Percentiles rank a stretch among this genome's conserved stretches.
phyloP scores from a whole-genome alignment of 2,113 vertebrate genomes.

The Saiga tatarica region DNA sequence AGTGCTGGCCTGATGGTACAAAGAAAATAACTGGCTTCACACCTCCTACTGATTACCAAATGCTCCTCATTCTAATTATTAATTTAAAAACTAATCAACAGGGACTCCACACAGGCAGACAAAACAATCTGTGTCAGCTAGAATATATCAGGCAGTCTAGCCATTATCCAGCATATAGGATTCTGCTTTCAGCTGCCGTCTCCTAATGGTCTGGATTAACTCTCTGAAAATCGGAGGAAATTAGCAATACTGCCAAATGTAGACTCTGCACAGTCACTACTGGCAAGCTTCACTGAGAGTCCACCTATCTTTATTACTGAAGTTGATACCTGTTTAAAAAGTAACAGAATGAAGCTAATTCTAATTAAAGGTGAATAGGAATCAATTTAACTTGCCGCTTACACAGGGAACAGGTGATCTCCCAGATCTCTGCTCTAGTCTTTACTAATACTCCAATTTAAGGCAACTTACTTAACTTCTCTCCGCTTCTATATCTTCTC shows the following conservation, averaged over 20 bases:
- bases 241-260: neutral
- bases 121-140: neutral
- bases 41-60: neutral
- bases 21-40: neutral
- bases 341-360: neutral
- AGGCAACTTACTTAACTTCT: neutral
- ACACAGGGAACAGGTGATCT: neutral
- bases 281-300: neutral
- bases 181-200: neutral
- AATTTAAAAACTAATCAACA: slow-evolving; percentile 15
- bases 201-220: neutral
- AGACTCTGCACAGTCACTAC: neutral
- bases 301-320: neutral
- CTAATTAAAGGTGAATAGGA: neutral
- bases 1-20: neutral
- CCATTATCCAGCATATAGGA: neutral
- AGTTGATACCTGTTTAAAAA: neutral
- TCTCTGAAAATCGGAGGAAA: neutral
- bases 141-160: neutral
- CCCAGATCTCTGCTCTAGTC: neutral
- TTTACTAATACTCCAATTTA: neutral
- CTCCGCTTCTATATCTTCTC: neutral
- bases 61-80: slow-evolving; percentile 23
- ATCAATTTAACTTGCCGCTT: neutral
- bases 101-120: neutral